phyloP scores from a whole-genome alignment of 2,888 invertebrate genomes.

The Agonopterix subpropinquella region DNA sequence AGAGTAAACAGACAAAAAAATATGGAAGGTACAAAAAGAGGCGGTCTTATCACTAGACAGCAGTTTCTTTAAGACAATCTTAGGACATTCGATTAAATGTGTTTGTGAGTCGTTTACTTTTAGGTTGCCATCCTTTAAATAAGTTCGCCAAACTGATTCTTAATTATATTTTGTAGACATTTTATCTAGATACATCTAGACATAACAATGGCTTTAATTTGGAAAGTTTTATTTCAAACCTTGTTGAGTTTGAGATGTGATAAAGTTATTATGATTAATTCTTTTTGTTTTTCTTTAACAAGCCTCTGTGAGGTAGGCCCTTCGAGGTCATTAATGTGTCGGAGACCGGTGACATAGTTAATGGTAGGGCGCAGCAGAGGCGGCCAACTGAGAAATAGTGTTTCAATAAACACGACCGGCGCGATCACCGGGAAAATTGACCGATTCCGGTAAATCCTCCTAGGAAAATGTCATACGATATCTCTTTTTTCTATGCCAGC shows the following conservation, averaged over 20 bases:
- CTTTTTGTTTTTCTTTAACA: conserved; percentile 3
- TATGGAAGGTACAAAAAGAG: too few species aligned
- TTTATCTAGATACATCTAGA: conserved; percentile 4
- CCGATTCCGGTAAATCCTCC: conserved; percentile 68
- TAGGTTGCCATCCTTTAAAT: too few species aligned
- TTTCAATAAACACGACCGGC: conserved; percentile 67
- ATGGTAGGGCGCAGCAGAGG: conserved; percentile 40
- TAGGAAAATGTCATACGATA: conserved; percentile 64
- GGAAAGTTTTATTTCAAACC: conserved; percentile 5
- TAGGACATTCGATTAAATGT: too few species aligned
- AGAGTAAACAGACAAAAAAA: too few species aligned
- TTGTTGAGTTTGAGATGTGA: background rate
- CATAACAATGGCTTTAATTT: conserved; percentile 7
- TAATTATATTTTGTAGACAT: background rate
- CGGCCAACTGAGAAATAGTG: conserved; percentile 66
- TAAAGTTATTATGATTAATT: conserved; percentile 5
- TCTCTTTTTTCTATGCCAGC: conserved; percentile 62
- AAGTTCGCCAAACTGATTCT: too few species aligned
- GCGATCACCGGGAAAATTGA: conserved; percentile 71
- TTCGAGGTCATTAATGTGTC: conserved; percentile 18
- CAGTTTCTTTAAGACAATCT: too few species aligned
- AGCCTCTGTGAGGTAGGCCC: background rate
- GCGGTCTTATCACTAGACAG: too few species aligned
- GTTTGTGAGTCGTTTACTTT: too few species aligned
- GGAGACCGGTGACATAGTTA: conserved; percentile 28